phyloP scores from a whole-genome alignment of 2,113 vertebrate species.

The Macrotus californicus region DNA sequence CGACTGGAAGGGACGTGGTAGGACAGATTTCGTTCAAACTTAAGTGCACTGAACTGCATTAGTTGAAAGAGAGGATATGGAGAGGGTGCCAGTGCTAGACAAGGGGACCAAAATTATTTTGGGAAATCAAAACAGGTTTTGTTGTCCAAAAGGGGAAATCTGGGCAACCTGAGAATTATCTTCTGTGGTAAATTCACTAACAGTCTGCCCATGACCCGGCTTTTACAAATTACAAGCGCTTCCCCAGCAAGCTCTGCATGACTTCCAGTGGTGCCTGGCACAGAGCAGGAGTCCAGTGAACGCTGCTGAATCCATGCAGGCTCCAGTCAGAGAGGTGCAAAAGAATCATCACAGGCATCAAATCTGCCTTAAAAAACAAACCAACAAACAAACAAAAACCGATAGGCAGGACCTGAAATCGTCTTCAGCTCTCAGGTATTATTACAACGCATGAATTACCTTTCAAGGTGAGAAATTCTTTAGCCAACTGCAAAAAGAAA shows the following conservation, averaged over 20 bases:
- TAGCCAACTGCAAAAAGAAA: background rate
- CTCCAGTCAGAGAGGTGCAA: background rate
- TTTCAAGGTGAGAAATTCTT: background rate
- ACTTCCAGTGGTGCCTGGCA: fast-evolving
- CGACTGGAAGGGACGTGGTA: background rate
- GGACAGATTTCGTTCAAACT: background rate
- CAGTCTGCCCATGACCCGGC: background rate
- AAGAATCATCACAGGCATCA: background rate
- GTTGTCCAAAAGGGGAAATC: background rate
- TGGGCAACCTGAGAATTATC: background rate
- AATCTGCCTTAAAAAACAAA: background rate
- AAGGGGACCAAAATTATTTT: background rate
- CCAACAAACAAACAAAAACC: background rate
- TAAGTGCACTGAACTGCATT: background rate
- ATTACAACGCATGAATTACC: background rate
- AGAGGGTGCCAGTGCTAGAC: background rate
- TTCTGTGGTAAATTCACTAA: background rate
- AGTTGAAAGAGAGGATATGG: background rate
- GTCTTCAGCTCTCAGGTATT: background rate
- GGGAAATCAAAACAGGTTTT: background rate
- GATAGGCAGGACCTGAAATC: background rate
- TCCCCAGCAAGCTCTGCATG: background rate
- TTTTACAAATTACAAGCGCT: background rate
- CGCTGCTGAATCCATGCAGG: background rate
- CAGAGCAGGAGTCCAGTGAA: background rate